A percentile compares a stretch with the other conserved stretches of the same genome.
Conservation (phyloP, 2,888 invertebrate genomes). For the Spisula subtruncata region DNA sequence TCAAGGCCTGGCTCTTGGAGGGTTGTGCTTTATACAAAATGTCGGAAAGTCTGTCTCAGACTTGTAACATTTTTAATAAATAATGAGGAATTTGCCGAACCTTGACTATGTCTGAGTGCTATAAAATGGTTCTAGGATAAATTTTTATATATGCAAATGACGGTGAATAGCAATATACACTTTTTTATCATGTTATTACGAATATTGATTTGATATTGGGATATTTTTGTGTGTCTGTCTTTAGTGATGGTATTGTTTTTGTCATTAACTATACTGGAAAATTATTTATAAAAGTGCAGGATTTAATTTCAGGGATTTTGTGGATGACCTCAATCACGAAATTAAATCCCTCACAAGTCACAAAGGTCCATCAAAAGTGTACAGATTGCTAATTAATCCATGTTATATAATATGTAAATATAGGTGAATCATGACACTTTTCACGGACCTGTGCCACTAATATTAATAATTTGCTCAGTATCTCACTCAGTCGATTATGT, state of each 20-base stretch:
- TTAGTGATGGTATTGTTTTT: background rate
- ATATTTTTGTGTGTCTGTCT: background rate
- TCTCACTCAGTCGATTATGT: no score
- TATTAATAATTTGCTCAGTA: no score
- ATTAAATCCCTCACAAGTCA: no score
- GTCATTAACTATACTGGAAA: no score
- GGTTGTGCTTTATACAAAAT: background rate
- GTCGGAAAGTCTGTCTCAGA: background rate
- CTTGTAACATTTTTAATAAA: background rate
- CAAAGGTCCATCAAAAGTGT: no score
- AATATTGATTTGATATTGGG: background rate
- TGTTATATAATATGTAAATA: no score
- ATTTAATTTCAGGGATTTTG: no score
- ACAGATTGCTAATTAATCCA: no score
- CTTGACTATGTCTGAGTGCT: background rate
- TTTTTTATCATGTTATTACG: background rate
- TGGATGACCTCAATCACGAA: no score
- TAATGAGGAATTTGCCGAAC: background rate
- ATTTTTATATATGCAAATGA: slow-evolving; percentile 16
- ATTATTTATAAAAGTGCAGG: no score
- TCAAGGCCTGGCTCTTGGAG: background rate
- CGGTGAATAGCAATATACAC: background rate
- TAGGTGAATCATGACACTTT: no score
- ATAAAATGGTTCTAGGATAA: background rate
- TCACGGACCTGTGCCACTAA: no score